Conservation (phyloP, 2,888 invertebrate genomes). For the Epicampocera succincta region DNA sequence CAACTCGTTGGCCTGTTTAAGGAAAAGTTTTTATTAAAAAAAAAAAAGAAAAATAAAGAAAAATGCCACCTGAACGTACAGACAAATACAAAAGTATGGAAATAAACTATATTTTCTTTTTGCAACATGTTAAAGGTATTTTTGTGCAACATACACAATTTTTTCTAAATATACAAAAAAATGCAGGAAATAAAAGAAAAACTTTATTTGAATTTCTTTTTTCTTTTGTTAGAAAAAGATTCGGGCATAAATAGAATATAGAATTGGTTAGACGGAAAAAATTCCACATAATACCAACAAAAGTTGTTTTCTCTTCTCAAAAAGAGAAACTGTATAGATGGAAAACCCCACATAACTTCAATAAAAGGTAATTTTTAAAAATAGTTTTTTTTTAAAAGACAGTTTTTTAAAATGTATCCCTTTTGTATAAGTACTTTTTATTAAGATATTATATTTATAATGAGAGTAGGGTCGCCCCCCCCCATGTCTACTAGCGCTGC, state of each 20-base stretch:
- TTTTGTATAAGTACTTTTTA: too few relatives aligned
- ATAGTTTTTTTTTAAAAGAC: background rate
- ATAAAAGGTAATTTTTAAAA: background rate
- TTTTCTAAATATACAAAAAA: background rate
- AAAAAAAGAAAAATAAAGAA: background rate
- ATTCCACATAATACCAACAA: too few relatives aligned
- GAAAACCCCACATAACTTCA: too few relatives aligned
- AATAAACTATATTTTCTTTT: slow-evolving; percentile 7
- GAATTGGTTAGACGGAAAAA: too few relatives aligned
- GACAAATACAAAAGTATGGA: background rate
- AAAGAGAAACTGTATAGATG: too few relatives aligned
- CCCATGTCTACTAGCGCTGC: too few relatives aligned
- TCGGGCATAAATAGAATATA: slow-evolving; percentile 44
- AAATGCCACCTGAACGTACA: background rate
- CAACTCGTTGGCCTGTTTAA: slow-evolving; percentile 46
- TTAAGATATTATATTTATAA: too few relatives aligned
- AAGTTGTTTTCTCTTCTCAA: too few relatives aligned
- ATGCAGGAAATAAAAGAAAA: slow-evolving; percentile 30
- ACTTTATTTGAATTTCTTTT: slow-evolving; percentile 9
- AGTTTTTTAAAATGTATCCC: too few relatives aligned
- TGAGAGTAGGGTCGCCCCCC: too few relatives aligned
- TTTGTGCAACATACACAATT: slow-evolving; percentile 31
- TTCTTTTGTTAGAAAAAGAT: slow-evolving; percentile 28
- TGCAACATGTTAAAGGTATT: slow-evolving; percentile 44
- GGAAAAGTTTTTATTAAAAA: slow-evolving; percentile 12